Evolutionary conservation across 2,113 vertebrate species (phyloP), one percentile per base, ranked within the genome.

Genomic region (Progne subis): DNA sequence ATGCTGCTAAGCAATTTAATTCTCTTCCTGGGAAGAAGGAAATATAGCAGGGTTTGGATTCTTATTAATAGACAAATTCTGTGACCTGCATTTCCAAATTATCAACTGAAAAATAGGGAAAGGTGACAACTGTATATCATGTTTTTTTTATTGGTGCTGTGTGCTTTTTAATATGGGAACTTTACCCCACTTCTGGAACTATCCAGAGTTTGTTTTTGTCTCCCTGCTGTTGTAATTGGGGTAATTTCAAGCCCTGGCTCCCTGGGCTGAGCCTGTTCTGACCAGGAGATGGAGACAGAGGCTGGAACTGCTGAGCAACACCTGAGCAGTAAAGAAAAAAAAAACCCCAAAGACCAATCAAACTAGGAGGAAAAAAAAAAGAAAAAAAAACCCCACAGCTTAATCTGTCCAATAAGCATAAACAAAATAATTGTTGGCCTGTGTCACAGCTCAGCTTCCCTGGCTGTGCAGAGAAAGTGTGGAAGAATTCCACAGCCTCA

Each of bases 241-340:
- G n/a, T 52, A 1, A 8, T 28, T 61, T 41, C 0, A 11, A 44
- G 21, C 3, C 1, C 16, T 1, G 6, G 13, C 60, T 94, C 18
- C 1, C 19, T n/a, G 69, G 21, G 55, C 59, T 83, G 88, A 78
- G 47, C 17, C 0, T 31, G 19, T 16, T 93, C 32, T 86, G 52
- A 6, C 94, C 94, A 93, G 94, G n/a, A 97, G 96, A 71, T 96
- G 94, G 96, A 97, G 95, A 93, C 93, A 94, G 72, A 96, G 92
- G 17, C 71, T 93, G 17, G 41, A 68, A 19, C 52, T 83, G 57
- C 82, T 88, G 29, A 49, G 53, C 6, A 1, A 6, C 19, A 23
- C 29, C 23, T 74, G 44, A 67, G 47, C 60, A 55, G 34, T 41
- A 7, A 26, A 18, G 53, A 8, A 46, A 89, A 41, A 89, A 41